Percentiles rank a stretch among this genome's conserved stretches.
Evolutionary conservation across 2,888 invertebrate genomes (phyloP).

Genomic region (Phrixothrix hirtus): DNA sequence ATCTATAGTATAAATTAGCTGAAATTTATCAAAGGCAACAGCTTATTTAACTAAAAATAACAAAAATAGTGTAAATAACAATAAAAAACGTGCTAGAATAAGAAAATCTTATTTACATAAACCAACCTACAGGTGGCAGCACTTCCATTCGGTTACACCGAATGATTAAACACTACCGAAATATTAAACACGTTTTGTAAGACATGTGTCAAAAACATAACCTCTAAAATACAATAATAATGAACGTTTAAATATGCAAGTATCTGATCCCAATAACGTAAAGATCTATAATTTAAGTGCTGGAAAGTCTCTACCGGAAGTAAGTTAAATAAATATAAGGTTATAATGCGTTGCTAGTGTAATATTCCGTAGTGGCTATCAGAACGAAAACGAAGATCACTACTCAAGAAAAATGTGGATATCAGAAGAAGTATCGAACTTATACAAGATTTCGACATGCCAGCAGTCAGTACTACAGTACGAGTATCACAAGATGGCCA

Average conservation of each 20-base stretch:
- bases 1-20: too few relatives aligned
- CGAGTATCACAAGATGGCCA: constrained; percentile 88
- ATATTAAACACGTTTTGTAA: neutral
- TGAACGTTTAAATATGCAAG: constrained; percentile 70
- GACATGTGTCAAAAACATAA: constrained; percentile 1
- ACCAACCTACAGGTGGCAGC: neutral
- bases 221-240: constrained; percentile 1
- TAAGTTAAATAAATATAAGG: constrained; percentile 57
- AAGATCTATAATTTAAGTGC: constrained; percentile 98
- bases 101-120: too few relatives aligned
- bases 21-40: too few relatives aligned
- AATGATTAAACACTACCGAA: too few relatives aligned
- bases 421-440: constrained; percentile 89
- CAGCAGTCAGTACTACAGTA: constrained; percentile 85
- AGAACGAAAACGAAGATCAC: constrained; percentile 77
- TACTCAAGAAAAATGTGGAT: constrained; percentile 88
- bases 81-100: too few relatives aligned
- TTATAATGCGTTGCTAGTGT: constrained; percentile 7
- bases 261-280: constrained; percentile 90
- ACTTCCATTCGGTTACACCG: neutral
- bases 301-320: constrained; percentile 96
- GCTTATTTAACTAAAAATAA: neutral
- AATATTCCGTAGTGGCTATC: constrained; percentile 76
- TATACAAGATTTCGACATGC: constrained; percentile 99
- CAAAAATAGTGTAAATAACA: neutral